Percentiles rank a stretch among this genome's conserved stretches.
These are phyloP conservation scores for Dysdera silvatica DNA, from an alignment of 1,140 invertebrate genomes.

Conservation along the genomic window DNA sequence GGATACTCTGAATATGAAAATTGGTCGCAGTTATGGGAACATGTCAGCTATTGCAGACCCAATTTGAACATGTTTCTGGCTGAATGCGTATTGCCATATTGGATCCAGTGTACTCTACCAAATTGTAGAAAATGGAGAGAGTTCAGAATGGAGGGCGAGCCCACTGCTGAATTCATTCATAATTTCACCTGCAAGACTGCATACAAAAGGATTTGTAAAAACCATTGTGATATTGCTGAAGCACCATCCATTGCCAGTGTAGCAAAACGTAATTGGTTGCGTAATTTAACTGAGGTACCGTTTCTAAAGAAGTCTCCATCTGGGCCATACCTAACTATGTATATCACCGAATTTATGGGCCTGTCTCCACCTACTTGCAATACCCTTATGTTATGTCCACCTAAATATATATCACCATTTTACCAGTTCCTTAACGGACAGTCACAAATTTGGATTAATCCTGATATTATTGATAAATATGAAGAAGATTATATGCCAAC, in stretches of 20 bases:
- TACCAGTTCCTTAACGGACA: slow-evolving; percentile 37
- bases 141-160: slow-evolving; percentile 31
- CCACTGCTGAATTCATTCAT: slow-evolving; percentile 37
- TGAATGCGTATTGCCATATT: slow-evolving; percentile 43
- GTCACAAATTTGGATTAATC: slow-evolving; percentile 41
- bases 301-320: slow-evolving; percentile 45
- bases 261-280: slow-evolving; percentile 35
- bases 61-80: slow-evolving; percentile 36
- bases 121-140: slow-evolving; percentile 43
- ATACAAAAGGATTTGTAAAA: too few relatives aligned
- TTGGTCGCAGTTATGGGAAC: slow-evolving; percentile 45
- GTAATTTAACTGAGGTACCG: slow-evolving; percentile 35
- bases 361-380: too few relatives aligned
- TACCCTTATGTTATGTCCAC: background rate
- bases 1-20: slow-evolving; percentile 39
- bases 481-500: slow-evolving; percentile 44
- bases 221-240: slow-evolving; percentile 18
- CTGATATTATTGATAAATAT: slow-evolving; percentile 45
- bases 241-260: background rate
- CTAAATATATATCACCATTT: slow-evolving; percentile 35
- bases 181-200: slow-evolving; percentile 36
- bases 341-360: slow-evolving; percentile 46
- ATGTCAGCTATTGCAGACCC: slow-evolving; percentile 37
- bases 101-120: slow-evolving; percentile 39
- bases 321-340: slow-evolving; percentile 42